Conservation (phyloP, 2,888 invertebrate genomes). For the Pseudoips prasinana region DNA sequence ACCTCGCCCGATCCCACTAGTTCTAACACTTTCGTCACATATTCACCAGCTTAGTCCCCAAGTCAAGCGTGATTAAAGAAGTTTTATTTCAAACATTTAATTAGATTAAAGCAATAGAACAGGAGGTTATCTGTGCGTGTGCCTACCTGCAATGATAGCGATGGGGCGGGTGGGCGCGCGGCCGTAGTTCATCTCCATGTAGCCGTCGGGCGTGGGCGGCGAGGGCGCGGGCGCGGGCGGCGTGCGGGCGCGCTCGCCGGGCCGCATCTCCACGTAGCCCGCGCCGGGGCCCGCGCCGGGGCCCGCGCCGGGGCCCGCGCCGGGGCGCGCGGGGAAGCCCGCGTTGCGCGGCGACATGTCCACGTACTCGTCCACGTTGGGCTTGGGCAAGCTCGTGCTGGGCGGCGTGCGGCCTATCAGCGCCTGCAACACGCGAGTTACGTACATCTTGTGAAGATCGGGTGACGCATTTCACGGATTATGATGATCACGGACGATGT, state of each 20-base stretch:
- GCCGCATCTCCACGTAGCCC: slow-evolving; percentile 85
- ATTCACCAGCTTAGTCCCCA: too few relatives aligned
- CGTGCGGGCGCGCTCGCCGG: slow-evolving; percentile 40
- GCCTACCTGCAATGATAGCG: slow-evolving; percentile 33
- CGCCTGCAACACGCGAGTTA: too few relatives aligned
- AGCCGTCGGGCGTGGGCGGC: slow-evolving; percentile 55
- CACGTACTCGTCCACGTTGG: slow-evolving; percentile 68
- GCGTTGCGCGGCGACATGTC: slow-evolving; percentile 72
- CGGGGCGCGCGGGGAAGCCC: slow-evolving; percentile 76
- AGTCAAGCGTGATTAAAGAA: too few relatives aligned
- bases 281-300: slow-evolving; percentile 43
- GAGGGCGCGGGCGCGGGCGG: slow-evolving; percentile 14
- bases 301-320: slow-evolving; percentile 30
- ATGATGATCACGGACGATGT: too few relatives aligned
- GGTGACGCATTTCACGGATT: too few relatives aligned
- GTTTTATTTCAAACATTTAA: too few relatives aligned
- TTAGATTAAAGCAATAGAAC: too few relatives aligned
- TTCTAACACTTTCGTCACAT: too few relatives aligned
- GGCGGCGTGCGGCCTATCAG: slow-evolving; percentile 50
- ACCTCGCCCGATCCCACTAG: too few relatives aligned
- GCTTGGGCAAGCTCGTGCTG: slow-evolving; percentile 34
- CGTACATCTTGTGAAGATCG: too few relatives aligned
- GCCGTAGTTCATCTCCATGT: slow-evolving; percentile 75
- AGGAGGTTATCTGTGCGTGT: too few relatives aligned
- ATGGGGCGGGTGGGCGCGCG: slow-evolving; percentile 83